These are phyloP conservation scores for Gambusia yucatana DNA, from an alignment of 2,797 vertebrate species.

Conservation along the genomic window DNA sequence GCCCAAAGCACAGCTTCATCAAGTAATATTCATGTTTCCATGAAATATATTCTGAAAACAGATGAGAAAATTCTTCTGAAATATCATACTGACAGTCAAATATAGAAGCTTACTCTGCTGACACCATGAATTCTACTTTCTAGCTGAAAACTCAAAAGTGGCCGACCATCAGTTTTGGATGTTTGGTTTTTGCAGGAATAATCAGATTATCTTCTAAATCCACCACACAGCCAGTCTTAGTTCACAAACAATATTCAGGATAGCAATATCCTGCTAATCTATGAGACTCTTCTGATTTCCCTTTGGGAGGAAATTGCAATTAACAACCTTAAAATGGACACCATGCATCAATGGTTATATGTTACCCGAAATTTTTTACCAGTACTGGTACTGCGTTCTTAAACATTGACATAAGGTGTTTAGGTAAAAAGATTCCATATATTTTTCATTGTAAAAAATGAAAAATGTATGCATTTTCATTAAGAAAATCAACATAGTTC, in stretches of 20 bases:
- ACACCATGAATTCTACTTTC: not conserved
- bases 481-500: constrained; percentile 9
- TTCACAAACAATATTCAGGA: not conserved
- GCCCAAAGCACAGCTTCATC: not conserved
- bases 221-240: not conserved
- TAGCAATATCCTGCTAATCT: not conserved
- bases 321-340: not conserved
- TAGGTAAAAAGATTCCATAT: not conserved
- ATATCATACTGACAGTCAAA: not conserved
- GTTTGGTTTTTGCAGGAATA: not conserved
- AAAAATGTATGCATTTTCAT: not conserved
- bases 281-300: not conserved
- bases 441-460: not conserved
- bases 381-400: not conserved
- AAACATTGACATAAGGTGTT: not conserved
- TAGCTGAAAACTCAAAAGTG: too few relatives aligned
- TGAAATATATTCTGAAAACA: not conserved
- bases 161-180: not conserved
- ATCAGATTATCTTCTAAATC: not conserved
- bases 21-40: too few relatives aligned
- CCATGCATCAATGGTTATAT: not conserved
- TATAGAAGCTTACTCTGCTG: not conserved
- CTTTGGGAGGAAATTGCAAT: not conserved
- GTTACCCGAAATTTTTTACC: not conserved
- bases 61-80: not conserved